phyloP scores from a whole-genome alignment of 2,113 vertebrate genomes.

The Epinephelus fuscoguttatus region DNA sequence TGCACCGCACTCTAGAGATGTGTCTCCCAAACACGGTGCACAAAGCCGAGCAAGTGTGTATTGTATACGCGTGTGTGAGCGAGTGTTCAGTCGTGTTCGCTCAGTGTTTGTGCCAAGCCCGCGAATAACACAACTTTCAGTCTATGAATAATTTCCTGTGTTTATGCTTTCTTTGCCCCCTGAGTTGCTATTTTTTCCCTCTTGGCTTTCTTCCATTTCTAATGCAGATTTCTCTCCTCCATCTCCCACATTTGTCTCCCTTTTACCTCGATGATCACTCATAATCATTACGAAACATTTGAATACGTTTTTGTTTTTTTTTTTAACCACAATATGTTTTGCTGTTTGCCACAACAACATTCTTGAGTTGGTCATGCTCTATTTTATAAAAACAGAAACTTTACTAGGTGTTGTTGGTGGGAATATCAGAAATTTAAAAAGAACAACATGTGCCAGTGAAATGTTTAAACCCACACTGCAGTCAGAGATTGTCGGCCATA shows the following conservation, averaged over 20 bases:
- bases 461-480: neutral
- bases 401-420: neutral
- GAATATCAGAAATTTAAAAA: neutral
- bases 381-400: slow-evolving; percentile 5
- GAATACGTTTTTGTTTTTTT: slow-evolving; percentile 17
- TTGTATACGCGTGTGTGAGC: slow-evolving; percentile 24
- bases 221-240: slow-evolving; percentile 67
- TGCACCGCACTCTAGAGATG: slow-evolving; percentile 74
- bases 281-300: slow-evolving; percentile 58
- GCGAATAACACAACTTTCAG: slow-evolving; percentile 73
- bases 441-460: neutral
- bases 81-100: slow-evolving; percentile 61
- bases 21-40: slow-evolving; percentile 63
- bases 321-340: slow-evolving; percentile 13
- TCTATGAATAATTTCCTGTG: slow-evolving; percentile 83
- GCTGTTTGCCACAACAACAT: slow-evolving; percentile 28
- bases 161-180: slow-evolving; percentile 79
- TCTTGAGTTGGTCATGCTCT: slow-evolving; percentile 10
- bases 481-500: neutral
- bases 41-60: slow-evolving; percentile 63
- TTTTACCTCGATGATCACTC: slow-evolving; percentile 53
- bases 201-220: slow-evolving; percentile 66
- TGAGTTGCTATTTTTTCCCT: slow-evolving; percentile 74
- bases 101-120: slow-evolving; percentile 72
- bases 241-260: slow-evolving; percentile 59